Percentiles rank a stretch among this genome's conserved stretches.
Conservation (phyloP, 2,113 vertebrate genomes). For the Rallus limicola region DNA sequence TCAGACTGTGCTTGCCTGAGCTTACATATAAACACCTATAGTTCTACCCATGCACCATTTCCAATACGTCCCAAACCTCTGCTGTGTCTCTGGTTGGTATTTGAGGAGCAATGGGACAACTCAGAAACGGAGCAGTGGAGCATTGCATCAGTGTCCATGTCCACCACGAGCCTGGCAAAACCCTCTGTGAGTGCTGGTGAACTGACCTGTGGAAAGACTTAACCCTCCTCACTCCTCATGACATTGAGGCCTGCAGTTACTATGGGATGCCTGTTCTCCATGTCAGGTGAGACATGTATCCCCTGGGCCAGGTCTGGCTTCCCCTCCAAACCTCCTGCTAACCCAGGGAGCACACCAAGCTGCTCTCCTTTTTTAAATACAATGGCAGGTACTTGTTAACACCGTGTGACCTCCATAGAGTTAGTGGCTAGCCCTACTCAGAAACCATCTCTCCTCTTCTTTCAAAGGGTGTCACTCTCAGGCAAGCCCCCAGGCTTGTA, state of each 20-base stretch:
- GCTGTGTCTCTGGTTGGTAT: neutral
- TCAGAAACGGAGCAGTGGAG: neutral
- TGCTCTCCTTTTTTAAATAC: neutral
- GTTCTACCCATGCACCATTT: neutral
- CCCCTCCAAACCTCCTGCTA: neutral
- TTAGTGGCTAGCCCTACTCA: neutral
- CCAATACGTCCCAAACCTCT: neutral
- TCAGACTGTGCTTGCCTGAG: neutral
- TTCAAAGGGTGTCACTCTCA: neutral
- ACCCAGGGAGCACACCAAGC: neutral
- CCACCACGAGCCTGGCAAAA: neutral
- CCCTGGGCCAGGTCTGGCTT: neutral
- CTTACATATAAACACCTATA: neutral
- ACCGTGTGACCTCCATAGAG: neutral
- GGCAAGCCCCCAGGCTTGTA: neutral
- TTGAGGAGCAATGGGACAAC: neutral
- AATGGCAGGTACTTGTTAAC: neutral
- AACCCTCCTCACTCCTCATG: neutral
- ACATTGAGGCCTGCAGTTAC: neutral
- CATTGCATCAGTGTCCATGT: neutral
- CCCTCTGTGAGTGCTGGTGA: neutral
- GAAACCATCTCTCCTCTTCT: neutral
- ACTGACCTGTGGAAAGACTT: neutral
- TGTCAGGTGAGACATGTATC: neutral
- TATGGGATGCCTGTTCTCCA: neutral